Percentiles rank a stretch among this genome's conserved stretches.
These are phyloP conservation scores for Drosophila micromelanica DNA, from an alignment of 1,140 invertebrate species.

Conservation along the genomic window DNA sequence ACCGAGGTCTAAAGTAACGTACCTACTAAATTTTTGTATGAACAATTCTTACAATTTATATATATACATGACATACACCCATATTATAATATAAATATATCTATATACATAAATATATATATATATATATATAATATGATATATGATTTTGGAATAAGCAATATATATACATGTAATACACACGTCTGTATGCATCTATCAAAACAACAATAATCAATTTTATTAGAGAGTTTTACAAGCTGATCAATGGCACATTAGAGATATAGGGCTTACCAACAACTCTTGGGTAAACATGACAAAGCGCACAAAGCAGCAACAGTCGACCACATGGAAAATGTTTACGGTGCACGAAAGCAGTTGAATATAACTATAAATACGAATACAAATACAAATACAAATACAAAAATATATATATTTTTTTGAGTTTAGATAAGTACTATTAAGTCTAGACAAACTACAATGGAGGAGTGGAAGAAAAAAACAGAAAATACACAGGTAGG, in stretches of 20 bases:
- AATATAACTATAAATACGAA: conserved; percentile 16
- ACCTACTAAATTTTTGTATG: conserved; percentile 84
- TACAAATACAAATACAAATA: too few relatives aligned
- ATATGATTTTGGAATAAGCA: conserved; percentile 83
- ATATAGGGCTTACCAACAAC: background rate
- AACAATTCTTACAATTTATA: conserved; percentile 84
- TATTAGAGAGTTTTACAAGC: conserved; percentile 77
- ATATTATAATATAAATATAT: conserved; percentile 72
- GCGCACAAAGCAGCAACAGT: conserved; percentile 45
- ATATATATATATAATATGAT: conserved; percentile 84
- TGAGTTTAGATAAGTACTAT: conserved; percentile 15
- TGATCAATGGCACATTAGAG: background rate
- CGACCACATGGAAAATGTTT: conserved; percentile 47
- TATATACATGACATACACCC: conserved; percentile 33
- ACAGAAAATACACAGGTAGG: conserved; percentile 44
- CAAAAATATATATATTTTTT: conserved; percentile 6
- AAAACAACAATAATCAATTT: conserved; percentile 82
- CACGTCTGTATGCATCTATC: conserved; percentile 68
- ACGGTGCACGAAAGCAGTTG: conserved; percentile 22
- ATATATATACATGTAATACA: conserved; percentile 74
- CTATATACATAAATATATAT: conserved; percentile 64
- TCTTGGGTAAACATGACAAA: conserved; percentile 33
- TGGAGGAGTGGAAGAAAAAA: conserved; percentile 17
- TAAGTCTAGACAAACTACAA: conserved; percentile 20
- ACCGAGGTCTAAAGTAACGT: conserved; percentile 84